These are phyloP conservation scores for Lamellibrachia luymesi DNA, from an alignment of 1,140 invertebrate genomes.

Conservation along the genomic window DNA sequence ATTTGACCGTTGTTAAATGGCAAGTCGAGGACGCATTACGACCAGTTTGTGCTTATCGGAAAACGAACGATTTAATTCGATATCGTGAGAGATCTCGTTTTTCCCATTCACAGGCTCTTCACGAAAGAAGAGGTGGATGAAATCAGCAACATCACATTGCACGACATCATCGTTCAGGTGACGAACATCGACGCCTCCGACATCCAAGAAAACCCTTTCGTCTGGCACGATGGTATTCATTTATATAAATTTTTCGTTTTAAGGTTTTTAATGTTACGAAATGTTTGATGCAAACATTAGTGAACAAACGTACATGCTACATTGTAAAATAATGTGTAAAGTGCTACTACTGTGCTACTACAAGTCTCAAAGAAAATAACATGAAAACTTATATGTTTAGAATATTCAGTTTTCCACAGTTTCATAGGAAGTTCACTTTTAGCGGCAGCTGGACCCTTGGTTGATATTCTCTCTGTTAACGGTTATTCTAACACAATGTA, in stretches of 20 bases:
- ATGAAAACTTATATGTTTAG: too few relatives aligned
- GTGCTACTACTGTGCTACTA: neutral
- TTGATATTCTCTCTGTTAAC: too few relatives aligned
- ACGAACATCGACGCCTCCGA: conserved; percentile 32
- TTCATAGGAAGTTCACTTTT: too few relatives aligned
- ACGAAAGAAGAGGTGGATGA: conserved; percentile 35
- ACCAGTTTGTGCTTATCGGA: too few relatives aligned
- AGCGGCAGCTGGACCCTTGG: too few relatives aligned
- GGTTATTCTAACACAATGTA: too few relatives aligned
- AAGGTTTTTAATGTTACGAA: neutral
- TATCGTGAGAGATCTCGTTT: neutral
- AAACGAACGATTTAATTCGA: neutral
- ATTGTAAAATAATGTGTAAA: neutral
- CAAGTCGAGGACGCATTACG: too few relatives aligned
- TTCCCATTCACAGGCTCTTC: conserved; percentile 48
- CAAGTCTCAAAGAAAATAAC: too few relatives aligned
- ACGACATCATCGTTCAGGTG: conserved; percentile 34
- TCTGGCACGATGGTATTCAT: conserved; percentile 46
- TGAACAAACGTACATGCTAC: neutral
- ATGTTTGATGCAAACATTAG: neutral
- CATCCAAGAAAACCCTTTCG: conserved; percentile 33
- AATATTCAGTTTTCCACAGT: too few relatives aligned
- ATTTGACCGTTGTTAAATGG: too few relatives aligned
- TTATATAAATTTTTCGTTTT: neutral
- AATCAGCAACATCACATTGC: conserved; percentile 35